Conservation (phyloP, 2,113 vertebrate species). For the Cervus canadensis region DNA sequence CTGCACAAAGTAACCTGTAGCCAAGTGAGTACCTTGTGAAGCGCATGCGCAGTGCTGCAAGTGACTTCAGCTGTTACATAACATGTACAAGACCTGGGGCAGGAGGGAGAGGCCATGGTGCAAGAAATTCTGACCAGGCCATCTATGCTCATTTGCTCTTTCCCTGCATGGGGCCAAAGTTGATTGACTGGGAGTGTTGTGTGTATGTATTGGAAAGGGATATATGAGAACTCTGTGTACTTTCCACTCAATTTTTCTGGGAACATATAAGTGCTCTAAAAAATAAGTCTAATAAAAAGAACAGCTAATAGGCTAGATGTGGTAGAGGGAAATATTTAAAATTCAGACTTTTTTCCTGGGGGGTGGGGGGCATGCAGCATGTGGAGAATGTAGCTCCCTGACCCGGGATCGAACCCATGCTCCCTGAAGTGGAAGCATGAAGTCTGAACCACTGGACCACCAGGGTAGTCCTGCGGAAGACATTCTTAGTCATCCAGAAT, state of each 20-base stretch:
- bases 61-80: not conserved
- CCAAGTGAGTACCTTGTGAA: not conserved
- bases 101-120: not conserved
- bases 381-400: not conserved
- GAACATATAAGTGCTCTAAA: not conserved
- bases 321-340: not conserved
- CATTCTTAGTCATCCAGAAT: not conserved
- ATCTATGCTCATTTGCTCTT: not conserved
- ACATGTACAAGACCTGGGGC: not conserved
- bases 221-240: not conserved
- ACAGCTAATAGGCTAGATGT: not conserved
- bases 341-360: not conserved
- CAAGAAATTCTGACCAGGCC: not conserved
- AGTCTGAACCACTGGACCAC: not conserved
- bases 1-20: not conserved
- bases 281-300: not conserved
- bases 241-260: not conserved
- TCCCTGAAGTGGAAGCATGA: not conserved
- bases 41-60: not conserved
- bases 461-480: not conserved
- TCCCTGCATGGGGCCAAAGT: not conserved
- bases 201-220: not conserved
- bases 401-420: not conserved
- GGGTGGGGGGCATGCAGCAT: not conserved
- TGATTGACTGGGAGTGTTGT: not conserved